Evolutionary conservation across 2,113 vertebrate genomes (phyloP), one percentile per base, ranked within the genome.

Genomic region (Panthera tigris): DNA sequence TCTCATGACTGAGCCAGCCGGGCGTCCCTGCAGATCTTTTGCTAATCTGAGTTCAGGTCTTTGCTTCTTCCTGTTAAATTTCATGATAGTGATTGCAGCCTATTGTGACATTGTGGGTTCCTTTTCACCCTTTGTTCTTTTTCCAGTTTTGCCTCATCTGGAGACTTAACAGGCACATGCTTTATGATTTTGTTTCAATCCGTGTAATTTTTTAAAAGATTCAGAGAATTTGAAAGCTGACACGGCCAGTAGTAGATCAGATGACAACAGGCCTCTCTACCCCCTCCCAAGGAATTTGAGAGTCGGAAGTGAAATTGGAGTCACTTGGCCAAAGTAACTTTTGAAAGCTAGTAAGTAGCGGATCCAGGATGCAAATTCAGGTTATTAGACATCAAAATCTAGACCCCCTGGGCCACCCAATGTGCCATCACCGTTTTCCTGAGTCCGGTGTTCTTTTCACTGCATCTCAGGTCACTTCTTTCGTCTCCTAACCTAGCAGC

Each of bases 1-100:
- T 76, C 3, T 48, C 16, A 27, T 15, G 41, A 48, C 41, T 8
- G 41, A 48, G 73, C 39, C 14, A 16, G 73, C 73, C 73, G 4
- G 73, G 27, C 41, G 0, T 14, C 73, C 41, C 41, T 71, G n/a
- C n/a, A 13, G 1, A 33, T 33, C 71, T 95, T 86, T 86, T 61
- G 18, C 85, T 92, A 39, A 52, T 97, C 36, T 87, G 74, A 80
- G 94, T 69, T 86, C 14, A 87, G 13, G 16, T 61, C 36, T 95
- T 91, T 36, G 15, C 89, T 96, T 96, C 27, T 89, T 88, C 68
- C 87, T 92, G 36, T 94, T 97, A 76, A 86, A 74, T 85, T 89
- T 93, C 31, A 41, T 45, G 4, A 78, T 71, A 73, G 25, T 83
- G 31, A 89, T 78, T 65, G 95, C 71, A 84, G 86, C 36, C 52